Conservation (phyloP, 30 jellyfish, hydroid and myxozoan species). For the Turritopsis rubra region DNA sequence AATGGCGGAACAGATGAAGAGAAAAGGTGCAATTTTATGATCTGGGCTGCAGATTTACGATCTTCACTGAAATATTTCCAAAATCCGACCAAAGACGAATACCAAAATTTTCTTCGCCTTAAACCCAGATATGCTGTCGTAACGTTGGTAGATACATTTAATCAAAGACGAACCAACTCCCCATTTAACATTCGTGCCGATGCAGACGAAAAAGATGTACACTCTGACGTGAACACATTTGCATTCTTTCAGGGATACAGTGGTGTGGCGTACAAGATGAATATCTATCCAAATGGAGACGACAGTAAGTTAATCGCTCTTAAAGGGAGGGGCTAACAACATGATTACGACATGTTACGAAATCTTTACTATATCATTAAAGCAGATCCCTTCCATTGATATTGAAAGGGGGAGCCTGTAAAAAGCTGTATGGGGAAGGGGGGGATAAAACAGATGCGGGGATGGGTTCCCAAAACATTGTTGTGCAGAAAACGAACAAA, state of each 20-base stretch:
- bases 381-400: too few relatives aligned
- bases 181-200: not conserved
- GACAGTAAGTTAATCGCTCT: not conserved
- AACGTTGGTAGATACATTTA: conserved; percentile 8
- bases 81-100: conserved; percentile 12
- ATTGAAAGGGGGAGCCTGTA: too few relatives aligned
- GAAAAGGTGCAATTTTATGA: not conserved
- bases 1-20: not conserved
- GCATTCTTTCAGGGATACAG: conserved; percentile 9
- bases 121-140: not conserved
- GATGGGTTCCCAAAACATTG: too few relatives aligned
- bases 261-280: not conserved
- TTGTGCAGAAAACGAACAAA: too few relatives aligned
- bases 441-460: too few relatives aligned
- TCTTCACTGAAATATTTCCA: not conserved
- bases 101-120: conserved; percentile 1
- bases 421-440: too few relatives aligned
- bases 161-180: not conserved
- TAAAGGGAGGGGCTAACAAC: too few relatives aligned
- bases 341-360: too few relatives aligned
- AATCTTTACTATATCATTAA: too few relatives aligned
- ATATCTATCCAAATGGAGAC: not conserved
- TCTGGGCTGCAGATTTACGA: conserved; percentile 25
- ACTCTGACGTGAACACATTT: not conserved
- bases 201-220: not conserved